Evolutionary conservation across 2,888 invertebrate species (phyloP).

Genomic region (Myathropa florea): DNA sequence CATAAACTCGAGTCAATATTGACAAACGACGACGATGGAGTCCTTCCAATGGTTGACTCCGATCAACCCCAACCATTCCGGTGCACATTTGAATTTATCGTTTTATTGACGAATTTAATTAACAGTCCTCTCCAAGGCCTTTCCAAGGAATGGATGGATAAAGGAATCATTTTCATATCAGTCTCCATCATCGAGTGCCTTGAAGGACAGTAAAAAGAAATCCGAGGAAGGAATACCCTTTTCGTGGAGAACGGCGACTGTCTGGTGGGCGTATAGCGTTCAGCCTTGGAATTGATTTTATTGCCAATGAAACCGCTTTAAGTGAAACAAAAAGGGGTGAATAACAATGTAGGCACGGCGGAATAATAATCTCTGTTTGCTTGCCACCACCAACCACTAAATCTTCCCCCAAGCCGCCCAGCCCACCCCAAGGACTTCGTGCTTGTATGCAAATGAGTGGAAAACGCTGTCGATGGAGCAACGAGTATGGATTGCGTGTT

Average conservation of each 20-base stretch:
- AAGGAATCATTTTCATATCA: background rate
- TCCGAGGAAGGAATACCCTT: background rate
- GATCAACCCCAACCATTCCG: background rate
- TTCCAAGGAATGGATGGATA: constrained; percentile 5
- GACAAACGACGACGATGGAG: constrained; percentile 21
- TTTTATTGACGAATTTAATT: constrained; percentile 39
- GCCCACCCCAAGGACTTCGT: constrained; percentile 18
- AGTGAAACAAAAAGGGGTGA: constrained; percentile 39
- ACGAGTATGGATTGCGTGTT: constrained; percentile 41
- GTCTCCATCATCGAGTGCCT: background rate
- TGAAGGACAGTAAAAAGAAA: background rate
- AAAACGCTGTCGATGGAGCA: constrained; percentile 1
- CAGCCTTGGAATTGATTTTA: constrained; percentile 58
- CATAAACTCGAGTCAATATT: constrained; percentile 45
- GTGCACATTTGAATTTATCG: constrained; percentile 18
- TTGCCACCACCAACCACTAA: background rate
- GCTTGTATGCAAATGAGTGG: constrained; percentile 34
- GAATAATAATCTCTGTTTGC: constrained; percentile 7
- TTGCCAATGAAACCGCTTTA: constrained; percentile 54
- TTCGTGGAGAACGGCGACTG: background rate
- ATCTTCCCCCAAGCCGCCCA: background rate
- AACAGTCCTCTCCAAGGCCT: constrained; percentile 9
- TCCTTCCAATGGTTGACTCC: background rate
- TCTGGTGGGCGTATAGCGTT: constrained; percentile 7
- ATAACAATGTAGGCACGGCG: constrained; percentile 38